Evolutionary conservation across 2,113 vertebrate genomes (phyloP), one percentile per base, ranked within the genome.

Genomic region (Eulemur macaco): DNA sequence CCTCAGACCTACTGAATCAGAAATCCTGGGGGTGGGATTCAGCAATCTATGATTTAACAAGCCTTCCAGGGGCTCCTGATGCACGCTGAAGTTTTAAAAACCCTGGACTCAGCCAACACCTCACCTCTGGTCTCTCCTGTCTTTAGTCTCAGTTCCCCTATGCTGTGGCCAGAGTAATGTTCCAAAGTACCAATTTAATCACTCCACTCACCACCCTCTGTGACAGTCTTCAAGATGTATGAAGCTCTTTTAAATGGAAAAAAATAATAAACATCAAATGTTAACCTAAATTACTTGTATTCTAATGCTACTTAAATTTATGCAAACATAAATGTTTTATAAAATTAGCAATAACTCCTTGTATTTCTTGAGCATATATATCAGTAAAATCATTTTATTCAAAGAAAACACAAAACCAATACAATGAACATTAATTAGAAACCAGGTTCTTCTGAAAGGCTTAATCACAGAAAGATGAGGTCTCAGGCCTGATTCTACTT

Each of bases 361-460:
- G 17, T 42, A 37, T 42, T 81, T 81, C 66, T 81, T 34, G 56
- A 66, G 25, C 14, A 76, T 29, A 73, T 52, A 25, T 27, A 69
- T n/a, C 37, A 86, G 12, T 76, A 95, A 69, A 60, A 60, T 71
- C 7, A n/a, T 64, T 63, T 84, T 50, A 76, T 91, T 52, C 58
- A 85, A 83, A 93, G 47, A 85, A 27, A 95, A 94, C 39, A 86
- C 34, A 86, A 82, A 89, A 71, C 17, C 56, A 92, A 25, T 45
- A 90, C 1, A 82, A 39, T 66, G 71, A 86, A 87, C 18, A 58
- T 83, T 52, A 50, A 69, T 58, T 11, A 54, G 45, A 71, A 86
- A 86, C 73, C 39, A 83, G 39, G 20, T n/a, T 86, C 52, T 80
- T 91, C 73, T 89, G 42, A 92, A 89, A 78, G 27, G 4, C 71